phyloP scores from a whole-genome alignment of 2,888 invertebrate genomes.

The Hyppa rectilinea region DNA sequence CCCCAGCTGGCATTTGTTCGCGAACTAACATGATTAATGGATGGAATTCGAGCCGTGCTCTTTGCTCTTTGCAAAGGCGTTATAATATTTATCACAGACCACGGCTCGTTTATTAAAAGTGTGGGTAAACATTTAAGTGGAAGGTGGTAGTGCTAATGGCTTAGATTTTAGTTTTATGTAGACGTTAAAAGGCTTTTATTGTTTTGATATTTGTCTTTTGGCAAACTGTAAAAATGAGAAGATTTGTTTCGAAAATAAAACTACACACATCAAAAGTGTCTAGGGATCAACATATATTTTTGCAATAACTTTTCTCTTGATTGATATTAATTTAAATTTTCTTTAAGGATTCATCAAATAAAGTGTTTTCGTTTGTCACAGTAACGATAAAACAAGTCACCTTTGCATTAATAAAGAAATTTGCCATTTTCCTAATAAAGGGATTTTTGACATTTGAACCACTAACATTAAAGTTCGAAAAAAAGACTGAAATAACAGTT shows the following conservation, averaged over 20 bases:
- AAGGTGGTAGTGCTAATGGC: conserved; percentile 49
- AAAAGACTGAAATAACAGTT: too few species aligned
- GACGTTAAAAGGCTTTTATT: conserved; percentile 44
- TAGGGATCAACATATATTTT: too few species aligned
- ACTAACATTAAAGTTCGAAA: too few species aligned
- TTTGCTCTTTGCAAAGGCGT: conserved; percentile 75
- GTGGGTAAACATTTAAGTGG: conserved; percentile 60
- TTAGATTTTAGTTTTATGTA: conserved; percentile 40
- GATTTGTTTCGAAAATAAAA: not conserved
- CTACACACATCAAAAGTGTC: too few species aligned
- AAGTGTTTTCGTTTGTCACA: too few species aligned
- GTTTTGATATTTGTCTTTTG: conserved; percentile 10
- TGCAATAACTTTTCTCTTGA: too few species aligned
- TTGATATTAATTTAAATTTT: too few species aligned
- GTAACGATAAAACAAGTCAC: too few species aligned
- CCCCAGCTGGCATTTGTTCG: conserved; percentile 79
- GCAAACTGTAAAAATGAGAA: not conserved
- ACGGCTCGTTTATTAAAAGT: conserved; percentile 68
- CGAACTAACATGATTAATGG: conserved; percentile 84
- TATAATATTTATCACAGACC: conserved; percentile 71
- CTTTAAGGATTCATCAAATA: too few species aligned
- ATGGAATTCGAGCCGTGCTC: conserved; percentile 76
- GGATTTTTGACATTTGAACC: too few species aligned
- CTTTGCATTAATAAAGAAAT: too few species aligned
- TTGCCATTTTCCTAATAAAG: too few species aligned